Evolutionary conservation across 2,797 vertebrate species (phyloP), one percentile per base, ranked within the genome.

Genomic region (Selene dorsalis): DNA sequence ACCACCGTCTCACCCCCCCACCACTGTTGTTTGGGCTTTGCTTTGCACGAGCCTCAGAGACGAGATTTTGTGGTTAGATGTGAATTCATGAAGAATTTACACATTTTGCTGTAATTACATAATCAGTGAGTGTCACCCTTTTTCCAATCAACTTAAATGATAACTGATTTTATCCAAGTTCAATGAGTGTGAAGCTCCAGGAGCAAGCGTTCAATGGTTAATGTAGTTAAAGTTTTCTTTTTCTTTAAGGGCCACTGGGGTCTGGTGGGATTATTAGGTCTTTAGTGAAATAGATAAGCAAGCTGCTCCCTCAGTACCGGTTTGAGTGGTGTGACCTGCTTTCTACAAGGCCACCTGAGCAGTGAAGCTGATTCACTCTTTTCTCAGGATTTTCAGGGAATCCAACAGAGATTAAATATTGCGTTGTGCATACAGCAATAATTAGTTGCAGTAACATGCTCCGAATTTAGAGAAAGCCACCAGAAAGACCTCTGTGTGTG

Each of bases 381-480:
- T 84, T 83, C 58, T 28, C 53, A 50, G 41, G 43, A 26, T 57
- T 82, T 78, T 78, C 68, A 76, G 60, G 61, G 86, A 91, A 92
- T 90, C 85, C 78, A 77, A 2, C 65, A 13, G 60, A 87, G 91
- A 92, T 92, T 85, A 91, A 84, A 85, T 72, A 85, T 88, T 86
- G 69, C 75, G 55, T 70, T 79, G 83, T 30, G 76, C 77, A 72
- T 77, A 65, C 83, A 86, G 77, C 69, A 82, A 80, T 83, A 82
- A 91, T 89, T 70, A 86, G 88, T 75, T 76, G 76, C 83, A 84
- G 79, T 59, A 73, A 73, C 69, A 62, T 72, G 71, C 39, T 53
- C 70, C 75, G 79, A 88, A 90, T 81, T 79, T 72, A 55, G 59
- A 79, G 38, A 79, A 85, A 60, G 56, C 56, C 50, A 35, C 72